phyloP scores from a whole-genome alignment of 2,888 invertebrate genomes.

The Rhamphomyia laevipes region DNA sequence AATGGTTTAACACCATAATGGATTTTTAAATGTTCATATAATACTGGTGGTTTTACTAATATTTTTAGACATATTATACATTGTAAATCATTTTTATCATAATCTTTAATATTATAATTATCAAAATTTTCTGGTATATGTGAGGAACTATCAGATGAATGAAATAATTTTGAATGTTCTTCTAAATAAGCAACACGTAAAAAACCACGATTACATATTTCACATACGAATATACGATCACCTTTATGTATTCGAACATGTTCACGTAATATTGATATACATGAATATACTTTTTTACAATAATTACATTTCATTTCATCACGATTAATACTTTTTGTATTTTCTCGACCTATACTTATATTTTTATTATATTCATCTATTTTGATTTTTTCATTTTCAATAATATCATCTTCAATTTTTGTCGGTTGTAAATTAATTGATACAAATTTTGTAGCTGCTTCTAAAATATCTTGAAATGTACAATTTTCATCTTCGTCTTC shows the following conservation, averaged over 20 bases:
- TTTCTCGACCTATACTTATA: too few relatives aligned
- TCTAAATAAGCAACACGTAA: not conserved
- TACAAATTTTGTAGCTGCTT: too few relatives aligned
- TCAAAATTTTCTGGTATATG: not conserved
- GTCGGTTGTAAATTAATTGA: too few relatives aligned
- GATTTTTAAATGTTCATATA: not conserved
- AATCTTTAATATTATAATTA: not conserved
- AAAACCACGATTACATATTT: not conserved
- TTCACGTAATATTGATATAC: not conserved
- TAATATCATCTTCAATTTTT: too few relatives aligned
- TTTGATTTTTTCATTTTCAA: too few relatives aligned
- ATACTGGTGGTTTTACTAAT: not conserved
- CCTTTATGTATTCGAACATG: not conserved
- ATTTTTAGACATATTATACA: too few relatives aligned
- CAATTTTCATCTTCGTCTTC: too few relatives aligned
- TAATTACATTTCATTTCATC: not conserved
- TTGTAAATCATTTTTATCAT: not conserved
- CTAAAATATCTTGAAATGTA: too few relatives aligned
- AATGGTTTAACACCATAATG: not conserved
- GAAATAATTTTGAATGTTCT: not conserved
- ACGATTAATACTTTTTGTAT: too few relatives aligned
- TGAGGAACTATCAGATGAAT: not conserved
- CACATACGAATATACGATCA: not conserved
- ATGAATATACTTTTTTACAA: not conserved
- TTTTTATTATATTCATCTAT: too few relatives aligned